Evolutionary conservation across 1,140 invertebrate genomes (phyloP).

Genomic region (Nephotettix cincticeps): DNA sequence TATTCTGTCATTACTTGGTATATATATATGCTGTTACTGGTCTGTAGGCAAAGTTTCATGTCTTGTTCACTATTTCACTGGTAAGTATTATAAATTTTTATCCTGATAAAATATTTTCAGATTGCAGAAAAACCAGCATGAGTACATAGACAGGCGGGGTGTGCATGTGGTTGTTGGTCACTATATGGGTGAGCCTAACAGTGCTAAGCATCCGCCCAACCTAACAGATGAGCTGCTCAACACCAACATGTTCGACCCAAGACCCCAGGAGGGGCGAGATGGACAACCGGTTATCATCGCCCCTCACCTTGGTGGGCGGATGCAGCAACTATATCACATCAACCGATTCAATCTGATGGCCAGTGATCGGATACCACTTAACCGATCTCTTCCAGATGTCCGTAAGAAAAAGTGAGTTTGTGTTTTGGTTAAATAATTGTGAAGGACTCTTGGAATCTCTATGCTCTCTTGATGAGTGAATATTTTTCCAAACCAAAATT

Average conservation of each 20-base stretch:
- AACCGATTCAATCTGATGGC: conserved; percentile 91
- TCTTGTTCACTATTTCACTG: no score
- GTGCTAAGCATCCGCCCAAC: conserved; percentile 57
- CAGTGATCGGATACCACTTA: conserved; percentile 88
- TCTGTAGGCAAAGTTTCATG: no score
- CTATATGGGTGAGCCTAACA: conserved; percentile 70
- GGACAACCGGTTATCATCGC: conserved; percentile 79
- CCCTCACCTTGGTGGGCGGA: conserved; percentile 68
- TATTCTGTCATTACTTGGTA: no score
- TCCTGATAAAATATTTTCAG: no score
- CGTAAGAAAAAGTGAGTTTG: conserved; percentile 66
- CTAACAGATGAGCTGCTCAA: conserved; percentile 77
- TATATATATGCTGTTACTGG: no score
- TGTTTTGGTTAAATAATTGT: no score
- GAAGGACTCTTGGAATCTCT: no score
- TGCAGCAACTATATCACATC: conserved; percentile 79
- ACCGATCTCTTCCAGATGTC: conserved; percentile 87
- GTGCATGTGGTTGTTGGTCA: conserved; percentile 80
- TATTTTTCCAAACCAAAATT: no score
- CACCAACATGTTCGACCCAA: conserved; percentile 76
- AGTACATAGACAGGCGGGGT: conserved; percentile 71
- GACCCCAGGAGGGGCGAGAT: conserved; percentile 70
- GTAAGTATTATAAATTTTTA: no score
- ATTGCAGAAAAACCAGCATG: conserved; percentile 53
- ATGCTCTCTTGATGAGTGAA: no score